phyloP scores from a whole-genome alignment of 2,888 invertebrate species.

The Fabriciana adippe region DNA sequence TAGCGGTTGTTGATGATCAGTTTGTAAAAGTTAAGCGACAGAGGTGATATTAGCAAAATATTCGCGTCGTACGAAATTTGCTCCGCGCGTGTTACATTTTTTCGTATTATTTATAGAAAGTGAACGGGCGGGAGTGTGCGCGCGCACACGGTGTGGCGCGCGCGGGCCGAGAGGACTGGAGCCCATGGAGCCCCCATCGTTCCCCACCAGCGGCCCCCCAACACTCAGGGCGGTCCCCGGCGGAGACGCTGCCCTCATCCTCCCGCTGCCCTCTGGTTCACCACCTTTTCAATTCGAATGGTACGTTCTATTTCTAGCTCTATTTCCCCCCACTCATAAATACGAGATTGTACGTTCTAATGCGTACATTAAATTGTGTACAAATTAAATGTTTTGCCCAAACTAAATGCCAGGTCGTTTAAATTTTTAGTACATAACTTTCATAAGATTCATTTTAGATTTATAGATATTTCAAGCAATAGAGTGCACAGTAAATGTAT shows the following conservation, averaged over 20 bases:
- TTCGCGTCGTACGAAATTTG: slow-evolving; percentile 69
- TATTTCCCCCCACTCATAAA: slow-evolving; percentile 32
- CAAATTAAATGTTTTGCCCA: slow-evolving; percentile 12
- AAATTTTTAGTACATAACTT: background rate
- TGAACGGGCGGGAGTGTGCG: slow-evolving; percentile 66
- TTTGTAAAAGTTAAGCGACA: slow-evolving; percentile 33
- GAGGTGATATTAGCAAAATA: slow-evolving; percentile 68
- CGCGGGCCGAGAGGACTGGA: slow-evolving; percentile 74
- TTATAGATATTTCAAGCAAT: slow-evolving; percentile 21
- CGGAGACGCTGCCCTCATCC: slow-evolving; percentile 54
- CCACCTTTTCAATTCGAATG: slow-evolving; percentile 70
- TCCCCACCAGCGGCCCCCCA: slow-evolving; percentile 57
- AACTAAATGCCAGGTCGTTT: slow-evolving; percentile 2
- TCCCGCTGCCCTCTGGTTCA: slow-evolving; percentile 65
- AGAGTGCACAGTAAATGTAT: slow-evolving; percentile 40
- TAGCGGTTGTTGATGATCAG: background rate
- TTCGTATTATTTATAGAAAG: slow-evolving; percentile 80
- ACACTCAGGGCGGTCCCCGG: slow-evolving; percentile 68
- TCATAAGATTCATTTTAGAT: background rate
- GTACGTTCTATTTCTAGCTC: slow-evolving; percentile 57
- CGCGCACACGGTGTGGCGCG: slow-evolving; percentile 73
- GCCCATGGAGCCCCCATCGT: slow-evolving; percentile 75
- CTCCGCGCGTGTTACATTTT: slow-evolving; percentile 72
- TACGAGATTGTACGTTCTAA: slow-evolving; percentile 21
- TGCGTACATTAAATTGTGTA: slow-evolving; percentile 27